phyloP scores from a whole-genome alignment of 1,140 invertebrate genomes.

The Araneus ventricosus region DNA sequence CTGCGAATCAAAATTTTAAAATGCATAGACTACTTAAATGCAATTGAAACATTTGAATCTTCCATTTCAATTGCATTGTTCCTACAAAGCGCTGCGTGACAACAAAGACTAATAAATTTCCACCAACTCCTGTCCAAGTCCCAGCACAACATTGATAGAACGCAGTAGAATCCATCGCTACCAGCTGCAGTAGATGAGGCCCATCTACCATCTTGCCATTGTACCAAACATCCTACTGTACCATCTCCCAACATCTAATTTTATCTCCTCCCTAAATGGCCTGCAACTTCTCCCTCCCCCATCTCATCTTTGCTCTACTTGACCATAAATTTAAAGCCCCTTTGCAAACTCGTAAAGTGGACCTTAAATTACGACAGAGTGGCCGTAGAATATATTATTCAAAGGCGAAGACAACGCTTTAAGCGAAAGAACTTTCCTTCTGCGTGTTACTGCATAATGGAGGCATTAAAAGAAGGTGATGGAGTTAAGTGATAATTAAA shows the following conservation, averaged over 20 bases:
- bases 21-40: too few species aligned
- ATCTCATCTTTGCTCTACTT: not conserved
- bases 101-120: not conserved
- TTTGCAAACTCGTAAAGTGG: constrained; percentile 24
- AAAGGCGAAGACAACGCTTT: not conserved
- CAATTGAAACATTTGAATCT: too few species aligned
- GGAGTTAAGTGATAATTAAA: not conserved
- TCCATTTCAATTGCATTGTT: not conserved
- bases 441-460: not conserved
- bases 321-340: not conserved
- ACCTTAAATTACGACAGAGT: constrained; percentile 26
- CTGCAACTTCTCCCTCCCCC: not conserved
- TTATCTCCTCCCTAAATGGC: not conserved
- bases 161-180: not conserved
- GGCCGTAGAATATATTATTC: not conserved
- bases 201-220: not conserved
- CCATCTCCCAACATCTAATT: constrained; percentile 18
- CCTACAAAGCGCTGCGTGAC: not conserved
- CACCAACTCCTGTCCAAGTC: not conserved
- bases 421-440: not conserved
- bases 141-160: not conserved
- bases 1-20: too few species aligned
- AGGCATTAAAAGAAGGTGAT: not conserved
- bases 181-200: not conserved
- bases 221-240: not conserved